Conservation (phyloP, 2,113 vertebrate genomes). For the Gila orcuttii region DNA sequence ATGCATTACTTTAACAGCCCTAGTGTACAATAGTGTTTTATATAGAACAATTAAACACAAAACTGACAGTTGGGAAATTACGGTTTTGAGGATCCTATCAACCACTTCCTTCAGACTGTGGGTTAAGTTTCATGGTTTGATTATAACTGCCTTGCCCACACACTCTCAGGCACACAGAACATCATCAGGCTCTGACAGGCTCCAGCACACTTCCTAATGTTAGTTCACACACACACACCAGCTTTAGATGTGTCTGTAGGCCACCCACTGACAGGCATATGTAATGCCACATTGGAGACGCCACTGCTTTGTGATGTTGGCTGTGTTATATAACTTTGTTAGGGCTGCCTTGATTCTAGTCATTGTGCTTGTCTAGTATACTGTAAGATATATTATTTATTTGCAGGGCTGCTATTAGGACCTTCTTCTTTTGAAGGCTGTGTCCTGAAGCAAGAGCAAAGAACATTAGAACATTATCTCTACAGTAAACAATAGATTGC, state of each 20-base stretch:
- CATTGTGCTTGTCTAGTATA: conserved; percentile 1
- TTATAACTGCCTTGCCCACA: conserved; percentile 25
- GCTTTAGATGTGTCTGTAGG: neutral
- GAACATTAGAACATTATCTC: conserved; percentile 58
- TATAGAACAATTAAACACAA: neutral
- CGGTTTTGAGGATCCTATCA: conserved; percentile 19
- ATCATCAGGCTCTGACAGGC: conserved; percentile 38
- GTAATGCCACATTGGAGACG: neutral
- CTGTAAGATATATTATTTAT: neutral
- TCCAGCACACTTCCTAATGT: conserved; percentile 10
- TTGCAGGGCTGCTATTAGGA: conserved; percentile 69
- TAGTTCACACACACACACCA: neutral
- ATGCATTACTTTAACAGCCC: neutral
- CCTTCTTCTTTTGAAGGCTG: conserved; percentile 72
- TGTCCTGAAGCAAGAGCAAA: conserved; percentile 58
- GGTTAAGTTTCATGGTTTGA: conserved; percentile 24
- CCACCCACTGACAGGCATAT: conserved; percentile 22
- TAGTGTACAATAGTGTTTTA: neutral
- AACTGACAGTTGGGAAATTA: conserved; percentile 22
- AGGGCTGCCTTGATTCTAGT: neutral
- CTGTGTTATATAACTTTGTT: neutral
- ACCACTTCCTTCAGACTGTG: conserved; percentile 24
- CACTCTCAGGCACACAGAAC: conserved; percentile 11
- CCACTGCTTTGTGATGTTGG: neutral
- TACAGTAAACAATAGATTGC: conserved; percentile 69